Conservation (phyloP, 2,113 vertebrate genomes). For the Cephalopholis sonnerati region DNA sequence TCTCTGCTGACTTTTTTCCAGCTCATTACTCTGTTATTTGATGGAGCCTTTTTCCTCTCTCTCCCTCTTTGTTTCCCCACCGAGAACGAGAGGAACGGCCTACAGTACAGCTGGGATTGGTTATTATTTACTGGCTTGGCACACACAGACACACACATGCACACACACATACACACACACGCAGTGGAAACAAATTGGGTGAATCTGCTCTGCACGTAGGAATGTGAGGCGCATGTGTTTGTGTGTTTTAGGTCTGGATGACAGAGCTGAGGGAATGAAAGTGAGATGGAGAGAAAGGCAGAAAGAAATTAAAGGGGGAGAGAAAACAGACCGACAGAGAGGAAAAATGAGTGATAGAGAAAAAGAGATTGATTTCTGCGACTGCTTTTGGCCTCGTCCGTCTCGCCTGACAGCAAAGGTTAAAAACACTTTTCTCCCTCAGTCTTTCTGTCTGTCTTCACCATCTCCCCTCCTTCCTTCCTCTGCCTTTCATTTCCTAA, state of each 20-base stretch:
- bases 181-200: conserved; percentile 77
- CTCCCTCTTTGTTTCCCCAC: conserved; percentile 54
- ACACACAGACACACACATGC: conserved; percentile 47
- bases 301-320: conserved; percentile 12
- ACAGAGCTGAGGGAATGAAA: conserved; percentile 73
- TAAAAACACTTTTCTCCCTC: conserved; percentile 46
- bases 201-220: conserved; percentile 78
- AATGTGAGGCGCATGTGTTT: conserved; percentile 82
- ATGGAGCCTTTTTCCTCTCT: conserved; percentile 49
- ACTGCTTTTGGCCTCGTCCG: conserved; percentile 31
- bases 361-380: conserved; percentile 26
- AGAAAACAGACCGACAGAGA: conserved; percentile 14
- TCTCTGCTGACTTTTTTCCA: conserved; percentile 58
- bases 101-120: conserved; percentile 80
- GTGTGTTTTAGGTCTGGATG: conserved; percentile 81
- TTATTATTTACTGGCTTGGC: conserved; percentile 82
- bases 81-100: conserved; percentile 62
- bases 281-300: conserved; percentile 44
- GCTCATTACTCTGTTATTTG: conserved; percentile 66
- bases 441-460: conserved; percentile 21
- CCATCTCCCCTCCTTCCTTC: not conserved
- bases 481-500: conserved; percentile 38
- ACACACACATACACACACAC: conserved; percentile 52
- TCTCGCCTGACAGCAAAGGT: conserved; percentile 43
- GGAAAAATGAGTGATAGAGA: conserved; percentile 18